Evolutionary conservation across 2,888 invertebrate genomes (phyloP).

Genomic region (Dermolepida albohirtum): DNA sequence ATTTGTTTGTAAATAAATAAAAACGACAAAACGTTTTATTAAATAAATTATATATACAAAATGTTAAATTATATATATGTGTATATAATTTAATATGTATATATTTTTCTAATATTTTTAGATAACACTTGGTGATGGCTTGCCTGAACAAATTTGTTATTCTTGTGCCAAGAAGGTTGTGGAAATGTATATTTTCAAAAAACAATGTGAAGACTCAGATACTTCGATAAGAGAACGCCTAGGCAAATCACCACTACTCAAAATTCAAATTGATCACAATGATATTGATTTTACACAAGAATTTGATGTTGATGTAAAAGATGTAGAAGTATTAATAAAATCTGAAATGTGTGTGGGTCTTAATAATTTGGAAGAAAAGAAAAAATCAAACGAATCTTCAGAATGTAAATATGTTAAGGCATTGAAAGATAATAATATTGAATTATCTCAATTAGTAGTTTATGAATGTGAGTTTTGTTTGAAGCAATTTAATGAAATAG

Average conservation of each 20-base stretch:
- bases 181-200: slow-evolving; percentile 67
- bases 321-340: slow-evolving; percentile 57
- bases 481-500: slow-evolving; percentile 65
- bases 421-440: neutral
- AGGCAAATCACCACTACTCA: slow-evolving; percentile 49
- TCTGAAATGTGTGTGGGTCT: slow-evolving; percentile 56
- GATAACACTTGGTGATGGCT: slow-evolving; percentile 67
- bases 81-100: neutral
- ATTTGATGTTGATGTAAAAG: slow-evolving; percentile 46
- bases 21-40: neutral
- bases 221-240: slow-evolving; percentile 58
- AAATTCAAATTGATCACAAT: slow-evolving; percentile 23
- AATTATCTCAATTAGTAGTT: neutral
- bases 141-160: slow-evolving; percentile 72
- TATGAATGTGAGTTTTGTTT: slow-evolving; percentile 65
- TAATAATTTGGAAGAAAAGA: slow-evolving; percentile 19
- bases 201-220: slow-evolving; percentile 66
- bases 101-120: slow-evolving; percentile 47
- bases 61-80: slow-evolving; percentile 3
- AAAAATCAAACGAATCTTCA: neutral
- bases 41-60: slow-evolving; percentile 14
- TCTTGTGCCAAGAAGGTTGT: slow-evolving; percentile 68
- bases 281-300: slow-evolving; percentile 2
- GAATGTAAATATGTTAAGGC: slow-evolving; percentile 2
- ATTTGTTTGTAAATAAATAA: too few species aligned